Conservation (phyloP, 2,797 vertebrate species). For the Enteromius afrohamiltoni region DNA sequence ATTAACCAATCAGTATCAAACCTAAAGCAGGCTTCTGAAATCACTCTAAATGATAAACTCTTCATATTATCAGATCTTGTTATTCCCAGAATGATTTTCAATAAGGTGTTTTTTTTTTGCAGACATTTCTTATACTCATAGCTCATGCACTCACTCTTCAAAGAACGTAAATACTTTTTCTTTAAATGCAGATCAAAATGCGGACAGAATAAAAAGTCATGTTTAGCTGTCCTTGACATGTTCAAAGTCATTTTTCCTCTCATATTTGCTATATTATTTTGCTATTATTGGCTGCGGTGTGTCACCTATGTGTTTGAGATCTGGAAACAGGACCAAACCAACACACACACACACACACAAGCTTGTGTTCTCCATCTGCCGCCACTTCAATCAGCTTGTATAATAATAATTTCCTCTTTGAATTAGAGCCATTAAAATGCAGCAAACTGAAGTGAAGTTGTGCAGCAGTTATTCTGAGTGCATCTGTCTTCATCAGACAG, state of each 20-base stretch:
- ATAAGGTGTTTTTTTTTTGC: background rate
- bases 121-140: background rate
- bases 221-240: background rate
- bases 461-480: slow-evolving; percentile 37
- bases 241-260: background rate
- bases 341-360: slow-evolving; percentile 26
- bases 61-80: no score
- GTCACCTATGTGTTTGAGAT: background rate
- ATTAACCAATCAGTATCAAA: background rate
- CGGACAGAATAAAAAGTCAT: background rate
- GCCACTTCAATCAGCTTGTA: slow-evolving; percentile 32
- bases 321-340: background rate
- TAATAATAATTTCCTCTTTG: slow-evolving; percentile 53
- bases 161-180: background rate
- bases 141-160: background rate
- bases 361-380: slow-evolving; percentile 45
- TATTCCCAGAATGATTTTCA: background rate
- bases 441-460: slow-evolving; percentile 40
- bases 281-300: background rate
- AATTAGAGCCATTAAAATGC: slow-evolving; percentile 56
- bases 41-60: background rate
- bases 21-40: background rate
- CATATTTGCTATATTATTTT: background rate
- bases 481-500: slow-evolving; percentile 55
- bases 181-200: background rate